These are phyloP conservation scores for Papilio machaon DNA, from an alignment of 1,140 invertebrate genomes.

Conservation along the genomic window DNA sequence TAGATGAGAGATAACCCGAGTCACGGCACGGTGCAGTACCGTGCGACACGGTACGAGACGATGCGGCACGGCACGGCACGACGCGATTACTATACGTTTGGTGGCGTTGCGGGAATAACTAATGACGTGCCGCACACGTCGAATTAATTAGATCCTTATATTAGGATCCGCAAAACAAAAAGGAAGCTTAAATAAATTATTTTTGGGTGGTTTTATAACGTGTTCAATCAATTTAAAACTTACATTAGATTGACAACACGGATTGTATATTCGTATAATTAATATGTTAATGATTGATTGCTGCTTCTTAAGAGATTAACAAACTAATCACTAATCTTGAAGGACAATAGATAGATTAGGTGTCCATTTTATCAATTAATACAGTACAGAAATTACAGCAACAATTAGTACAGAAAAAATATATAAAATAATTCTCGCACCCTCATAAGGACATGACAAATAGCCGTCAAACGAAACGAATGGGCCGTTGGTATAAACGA, in stretches of 20 bases:
- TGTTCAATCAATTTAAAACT: not conserved
- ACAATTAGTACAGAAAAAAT: too few species aligned
- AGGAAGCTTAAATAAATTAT: too few species aligned
- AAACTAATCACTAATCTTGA: too few species aligned
- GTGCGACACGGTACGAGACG: not conserved
- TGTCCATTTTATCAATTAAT: too few species aligned
- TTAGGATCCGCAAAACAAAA: not conserved
- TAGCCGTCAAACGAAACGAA: constrained; percentile 19
- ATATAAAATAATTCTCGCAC: not conserved
- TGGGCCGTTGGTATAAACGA: not conserved
- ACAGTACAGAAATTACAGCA: too few species aligned
- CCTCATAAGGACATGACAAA: not conserved
- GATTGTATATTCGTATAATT: not conserved
- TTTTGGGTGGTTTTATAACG: not conserved
- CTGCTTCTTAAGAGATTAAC: not conserved
- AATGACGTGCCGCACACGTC: not conserved
- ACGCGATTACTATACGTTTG: not conserved
- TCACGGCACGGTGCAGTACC: not conserved
- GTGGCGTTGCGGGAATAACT: not conserved
- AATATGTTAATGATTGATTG: not conserved
- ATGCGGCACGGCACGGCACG: not conserved
- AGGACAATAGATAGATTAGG: too few species aligned
- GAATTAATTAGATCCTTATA: not conserved
- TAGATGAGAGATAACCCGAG: constrained; percentile 40
- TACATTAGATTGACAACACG: not conserved